phyloP scores from a whole-genome alignment of 2,888 invertebrate species.

The Rhingia rostrata region DNA sequence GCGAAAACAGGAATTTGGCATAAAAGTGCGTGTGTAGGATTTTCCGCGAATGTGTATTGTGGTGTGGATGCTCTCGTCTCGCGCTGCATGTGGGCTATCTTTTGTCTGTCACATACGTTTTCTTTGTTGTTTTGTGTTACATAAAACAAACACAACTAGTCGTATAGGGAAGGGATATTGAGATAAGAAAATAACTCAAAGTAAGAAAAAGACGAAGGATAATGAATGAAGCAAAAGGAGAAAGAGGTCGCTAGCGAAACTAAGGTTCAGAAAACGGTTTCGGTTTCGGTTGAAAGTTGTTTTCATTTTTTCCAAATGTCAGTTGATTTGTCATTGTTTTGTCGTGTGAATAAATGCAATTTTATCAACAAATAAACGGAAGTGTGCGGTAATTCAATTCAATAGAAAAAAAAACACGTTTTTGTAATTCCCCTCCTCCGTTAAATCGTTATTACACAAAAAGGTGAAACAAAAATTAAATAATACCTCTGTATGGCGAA shows the following conservation, averaged over 20 bases:
- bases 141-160: conserved; percentile 30
- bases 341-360: not conserved
- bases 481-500: not conserved
- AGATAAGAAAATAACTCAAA: not conserved
- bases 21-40: conserved; percentile 22
- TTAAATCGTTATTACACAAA: not conserved
- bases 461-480: conserved; percentile 1
- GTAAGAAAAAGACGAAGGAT: not conserved
- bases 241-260: conserved; percentile 3
- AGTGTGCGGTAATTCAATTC: not conserved
- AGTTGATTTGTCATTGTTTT: not conserved
- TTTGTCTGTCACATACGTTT: conserved; percentile 13
- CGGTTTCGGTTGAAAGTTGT: not conserved
- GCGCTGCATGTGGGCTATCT: not conserved
- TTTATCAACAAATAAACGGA: not conserved
- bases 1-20: not conserved
- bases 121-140: conserved; percentile 50
- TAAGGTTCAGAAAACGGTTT: not conserved
- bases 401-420: not conserved
- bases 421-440: not conserved
- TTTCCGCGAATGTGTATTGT: conserved; percentile 8
- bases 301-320: not conserved
- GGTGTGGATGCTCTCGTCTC: not conserved
- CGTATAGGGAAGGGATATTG: not conserved
- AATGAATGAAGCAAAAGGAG: not conserved